Evolutionary conservation across 2,113 vertebrate species (phyloP).

Genomic region (Otus sunia): DNA sequence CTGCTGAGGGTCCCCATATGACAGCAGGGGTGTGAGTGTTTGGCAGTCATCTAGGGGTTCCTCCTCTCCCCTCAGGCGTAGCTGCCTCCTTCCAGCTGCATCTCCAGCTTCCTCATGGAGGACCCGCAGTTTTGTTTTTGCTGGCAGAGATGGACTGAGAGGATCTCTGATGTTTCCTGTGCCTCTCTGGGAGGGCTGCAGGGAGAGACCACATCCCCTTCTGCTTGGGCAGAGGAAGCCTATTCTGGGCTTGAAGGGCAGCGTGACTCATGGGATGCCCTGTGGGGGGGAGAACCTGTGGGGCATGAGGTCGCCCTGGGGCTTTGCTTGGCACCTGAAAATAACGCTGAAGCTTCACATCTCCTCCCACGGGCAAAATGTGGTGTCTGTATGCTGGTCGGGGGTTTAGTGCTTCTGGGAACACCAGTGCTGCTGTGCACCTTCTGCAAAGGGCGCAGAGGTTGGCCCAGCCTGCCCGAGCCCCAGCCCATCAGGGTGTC

Average conservation of each 20-base stretch:
- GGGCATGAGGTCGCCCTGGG: not conserved
- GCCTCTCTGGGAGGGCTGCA: not conserved
- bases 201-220: not conserved
- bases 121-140: not conserved
- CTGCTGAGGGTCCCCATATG: fast-evolving
- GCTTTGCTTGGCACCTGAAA: not conserved
- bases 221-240: not conserved
- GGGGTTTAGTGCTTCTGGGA: not conserved
- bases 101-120: not conserved
- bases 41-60: not conserved
- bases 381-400: not conserved
- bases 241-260: not conserved
- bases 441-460: not conserved
- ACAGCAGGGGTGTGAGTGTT: fast-evolving
- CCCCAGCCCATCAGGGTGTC: fast-evolving
- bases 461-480: not conserved
- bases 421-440: not conserved
- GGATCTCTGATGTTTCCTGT: not conserved
- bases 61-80: not conserved
- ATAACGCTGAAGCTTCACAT: not conserved
- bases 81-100: not conserved
- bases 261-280: fast-evolving
- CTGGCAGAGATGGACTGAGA: not conserved
- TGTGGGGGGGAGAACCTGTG: fast-evolving
- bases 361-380: fast-evolving